These are phyloP conservation scores for Paragorgia papillata DNA, from an alignment of 92 coral and sea anemone species.

Conservation along the genomic window DNA sequence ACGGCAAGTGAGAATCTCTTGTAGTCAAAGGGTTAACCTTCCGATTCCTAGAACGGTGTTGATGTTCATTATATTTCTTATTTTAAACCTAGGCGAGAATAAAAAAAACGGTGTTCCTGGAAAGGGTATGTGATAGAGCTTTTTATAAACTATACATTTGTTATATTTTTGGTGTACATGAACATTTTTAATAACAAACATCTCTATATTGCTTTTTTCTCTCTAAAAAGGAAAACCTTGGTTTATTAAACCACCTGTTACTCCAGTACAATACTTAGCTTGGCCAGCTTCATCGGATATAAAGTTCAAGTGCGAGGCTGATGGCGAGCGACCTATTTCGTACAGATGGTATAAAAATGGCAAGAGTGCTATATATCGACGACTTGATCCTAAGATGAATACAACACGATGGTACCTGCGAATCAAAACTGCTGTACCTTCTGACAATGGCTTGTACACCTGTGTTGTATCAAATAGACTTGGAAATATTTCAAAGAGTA, in stretches of 20 bases:
- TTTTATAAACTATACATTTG: too few relatives aligned
- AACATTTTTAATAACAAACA: too few relatives aligned
- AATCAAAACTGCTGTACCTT: slow-evolving; percentile 36
- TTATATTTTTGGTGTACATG: too few relatives aligned
- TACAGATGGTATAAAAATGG: slow-evolving; percentile 89
- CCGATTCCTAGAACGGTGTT: too few relatives aligned
- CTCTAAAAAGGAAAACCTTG: slow-evolving; percentile 35
- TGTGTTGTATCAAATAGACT: slow-evolving; percentile 53
- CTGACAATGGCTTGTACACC: slow-evolving; percentile 55
- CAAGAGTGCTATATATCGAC: slow-evolving; percentile 54
- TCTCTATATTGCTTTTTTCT: too few relatives aligned
- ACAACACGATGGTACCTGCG: slow-evolving; percentile 16
- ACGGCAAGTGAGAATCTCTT: too few relatives aligned
- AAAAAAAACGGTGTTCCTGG: slow-evolving; percentile 4
- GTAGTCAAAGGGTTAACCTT: too few relatives aligned
- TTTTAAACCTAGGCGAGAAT: neutral
- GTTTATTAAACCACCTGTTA: neutral
- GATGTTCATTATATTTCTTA: neutral
- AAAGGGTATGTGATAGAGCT: slow-evolving; percentile 14
- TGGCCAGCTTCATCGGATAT: slow-evolving; percentile 92
- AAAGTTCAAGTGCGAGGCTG: slow-evolving; percentile 73
- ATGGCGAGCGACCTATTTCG: slow-evolving; percentile 75
- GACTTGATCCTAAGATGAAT: slow-evolving; percentile 75
- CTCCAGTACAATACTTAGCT: slow-evolving; percentile 54
- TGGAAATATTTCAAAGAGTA: slow-evolving; percentile 40